Evolutionary conservation across 2,113 vertebrate genomes (phyloP), one percentile per base, ranked within the genome.

Genomic region (Alaudala cheleensis): DNA sequence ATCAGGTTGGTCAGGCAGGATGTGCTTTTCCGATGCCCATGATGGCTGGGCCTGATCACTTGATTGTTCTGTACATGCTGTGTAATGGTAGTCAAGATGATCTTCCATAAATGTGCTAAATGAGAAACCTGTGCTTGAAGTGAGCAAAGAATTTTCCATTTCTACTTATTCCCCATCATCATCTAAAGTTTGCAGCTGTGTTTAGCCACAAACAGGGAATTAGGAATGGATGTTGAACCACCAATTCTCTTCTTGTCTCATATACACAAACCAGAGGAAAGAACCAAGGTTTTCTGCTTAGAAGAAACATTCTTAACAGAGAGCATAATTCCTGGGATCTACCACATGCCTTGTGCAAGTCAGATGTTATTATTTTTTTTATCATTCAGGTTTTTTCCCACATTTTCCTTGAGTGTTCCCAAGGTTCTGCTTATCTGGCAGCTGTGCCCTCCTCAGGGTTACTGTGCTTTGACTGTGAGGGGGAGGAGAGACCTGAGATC

Each of bases 381-480:
- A 89, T 93, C 16, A 9, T 61, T 94, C 71, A 22, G 25, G 0
- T 33, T 93, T 94, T 86, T 70, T 24, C 25, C 62, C 47, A 60
- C 50, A 44, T 90, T 50, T 64, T 90, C 91, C 21, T 92, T 3
- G 0, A 20, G 22, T 70, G 58, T 91, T 93, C 76, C 58, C 72
- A 71, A 88, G 88, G 90, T 89, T 64, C 76, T 95, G 37, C 54
- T 88, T 86, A 58, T 86, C 66, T 95, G 82, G 80, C 39, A 40
- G 56, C 72, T 1, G 0, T 76, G 42, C 47, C 42, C 44, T 90
- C 34, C 50, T 81, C 76, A 82, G 88, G 76, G 79, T 93, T 79
- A 88, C 67, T 77, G 73, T 0, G 18, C 71, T 87, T 81, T 73
- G 69, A 26, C 72, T 92, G 76, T 1, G 0, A 69, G 29, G 34